Evolutionary conservation across 1,140 invertebrate genomes (phyloP).

Genomic region (Nasonia giraulti): DNA sequence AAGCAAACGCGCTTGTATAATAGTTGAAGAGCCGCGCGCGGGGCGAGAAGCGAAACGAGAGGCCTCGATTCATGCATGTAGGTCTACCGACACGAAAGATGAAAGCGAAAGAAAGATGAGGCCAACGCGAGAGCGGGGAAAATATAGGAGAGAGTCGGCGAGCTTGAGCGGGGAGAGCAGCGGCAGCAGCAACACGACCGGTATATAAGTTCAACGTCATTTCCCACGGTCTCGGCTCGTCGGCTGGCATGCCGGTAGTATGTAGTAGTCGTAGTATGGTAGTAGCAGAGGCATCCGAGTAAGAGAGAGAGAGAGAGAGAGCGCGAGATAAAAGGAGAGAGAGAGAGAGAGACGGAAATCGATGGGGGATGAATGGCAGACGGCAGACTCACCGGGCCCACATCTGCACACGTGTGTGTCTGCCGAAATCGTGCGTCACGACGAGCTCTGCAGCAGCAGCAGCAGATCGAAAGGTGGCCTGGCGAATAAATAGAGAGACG

Average conservation of each 20-base stretch:
- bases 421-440: conserved; percentile 34
- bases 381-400: conserved; percentile 24
- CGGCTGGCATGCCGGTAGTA: conserved; percentile 47
- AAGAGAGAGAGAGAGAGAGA: conserved; percentile 36
- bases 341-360: conserved; percentile 27
- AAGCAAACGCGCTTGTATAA: too few species aligned
- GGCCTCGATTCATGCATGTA: background rate
- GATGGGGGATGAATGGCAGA: conserved; percentile 48
- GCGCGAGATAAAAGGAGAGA: conserved; percentile 7
- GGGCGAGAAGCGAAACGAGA: background rate
- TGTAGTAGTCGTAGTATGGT: conserved; percentile 43
- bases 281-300: conserved; percentile 35
- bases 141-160: background rate
- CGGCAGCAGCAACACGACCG: conserved; percentile 33
- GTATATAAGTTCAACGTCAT: conserved; percentile 66
- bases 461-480: conserved; percentile 5
- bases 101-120: background rate
- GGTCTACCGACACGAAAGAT: background rate
- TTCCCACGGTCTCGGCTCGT: conserved; percentile 65
- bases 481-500: conserved; percentile 13
- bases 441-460: background rate
- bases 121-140: conserved; percentile 2
- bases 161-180: conserved; percentile 11
- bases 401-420: conserved; percentile 34
- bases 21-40: background rate